Conservation (phyloP, 2,888 invertebrate species). For the Scaptomyza reducta region DNA sequence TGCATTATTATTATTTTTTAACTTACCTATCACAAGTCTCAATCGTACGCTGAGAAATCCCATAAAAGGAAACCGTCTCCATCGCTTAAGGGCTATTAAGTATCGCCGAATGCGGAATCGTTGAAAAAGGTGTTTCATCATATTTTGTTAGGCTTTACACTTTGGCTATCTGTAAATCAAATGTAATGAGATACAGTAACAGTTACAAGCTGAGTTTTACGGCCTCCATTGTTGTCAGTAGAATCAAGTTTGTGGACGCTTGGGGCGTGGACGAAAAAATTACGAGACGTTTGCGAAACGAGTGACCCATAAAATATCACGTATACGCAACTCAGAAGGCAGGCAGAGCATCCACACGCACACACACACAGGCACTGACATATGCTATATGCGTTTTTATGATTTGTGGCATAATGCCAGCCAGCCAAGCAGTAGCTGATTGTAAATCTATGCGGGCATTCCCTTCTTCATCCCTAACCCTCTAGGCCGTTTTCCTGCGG, state of each 20-base stretch:
- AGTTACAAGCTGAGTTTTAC: slow-evolving; percentile 40
- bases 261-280: slow-evolving; percentile 37
- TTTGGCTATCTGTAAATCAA: slow-evolving; percentile 58
- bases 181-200: slow-evolving; percentile 53
- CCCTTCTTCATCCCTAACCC: slow-evolving; percentile 6
- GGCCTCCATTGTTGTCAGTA: slow-evolving; percentile 41
- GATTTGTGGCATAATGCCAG: slow-evolving; percentile 71
- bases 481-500: slow-evolving; percentile 37
- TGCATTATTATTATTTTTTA: slow-evolving; percentile 5
- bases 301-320: slow-evolving; percentile 78
- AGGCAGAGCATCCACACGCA: slow-evolving; percentile 14
- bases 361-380: slow-evolving; percentile 12
- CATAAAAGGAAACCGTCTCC: background rate
- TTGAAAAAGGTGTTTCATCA: slow-evolving; percentile 45
- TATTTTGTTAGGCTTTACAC: slow-evolving; percentile 28
- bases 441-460: slow-evolving; percentile 73
- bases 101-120: background rate
- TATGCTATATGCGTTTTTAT: slow-evolving; percentile 70
- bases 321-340: slow-evolving; percentile 58
- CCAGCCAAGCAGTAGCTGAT: slow-evolving; percentile 54
- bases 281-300: slow-evolving; percentile 51
- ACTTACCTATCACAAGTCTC: background rate
- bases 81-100: slow-evolving; percentile 26
- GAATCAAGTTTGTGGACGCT: slow-evolving; percentile 38
- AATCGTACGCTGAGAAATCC: background rate